These are phyloP conservation scores for Rhinella marina DNA, from an alignment of 2,797 vertebrate genomes.

Conservation along the genomic window DNA sequence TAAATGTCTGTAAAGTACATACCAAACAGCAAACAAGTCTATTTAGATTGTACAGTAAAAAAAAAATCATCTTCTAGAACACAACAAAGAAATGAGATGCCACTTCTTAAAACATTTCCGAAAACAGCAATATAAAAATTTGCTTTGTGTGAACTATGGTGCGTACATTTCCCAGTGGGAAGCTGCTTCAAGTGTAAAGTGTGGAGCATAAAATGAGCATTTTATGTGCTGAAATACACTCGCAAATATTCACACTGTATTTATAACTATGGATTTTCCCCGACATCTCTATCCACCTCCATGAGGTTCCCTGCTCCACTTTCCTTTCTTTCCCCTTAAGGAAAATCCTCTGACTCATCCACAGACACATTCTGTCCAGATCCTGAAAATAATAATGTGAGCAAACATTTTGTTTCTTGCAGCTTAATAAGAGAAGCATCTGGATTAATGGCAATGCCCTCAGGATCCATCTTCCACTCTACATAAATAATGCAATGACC, in stretches of 20 bases:
- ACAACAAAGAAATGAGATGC: too few relatives aligned
- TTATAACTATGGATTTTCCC: not conserved
- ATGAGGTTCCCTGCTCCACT: not conserved
- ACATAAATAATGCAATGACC: constrained; percentile 15
- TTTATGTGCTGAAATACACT: too few relatives aligned
- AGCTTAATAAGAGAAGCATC: not conserved
- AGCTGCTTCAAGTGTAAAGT: too few relatives aligned
- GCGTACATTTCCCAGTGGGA: too few relatives aligned
- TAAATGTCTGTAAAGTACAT: too few relatives aligned
- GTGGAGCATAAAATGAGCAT: too few relatives aligned
- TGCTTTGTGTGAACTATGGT: too few relatives aligned
- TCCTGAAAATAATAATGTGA: constrained; percentile 15
- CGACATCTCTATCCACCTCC: not conserved
- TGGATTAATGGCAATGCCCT: constrained; percentile 15
- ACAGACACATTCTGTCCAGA: not conserved
- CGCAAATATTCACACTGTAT: not conserved
- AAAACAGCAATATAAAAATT: too few relatives aligned
- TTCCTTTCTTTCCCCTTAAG: not conserved
- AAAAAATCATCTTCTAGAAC: too few relatives aligned
- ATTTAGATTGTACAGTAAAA: too few relatives aligned
- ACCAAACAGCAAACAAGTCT: too few relatives aligned
- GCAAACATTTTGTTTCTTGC: not conserved
- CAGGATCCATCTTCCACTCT: not conserved
- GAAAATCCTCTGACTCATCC: constrained; percentile 3
- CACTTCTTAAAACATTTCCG: too few relatives aligned